Base-by-base conservation (phyloP, 2,888 invertebrate species). In the Eulithis testata region DNA sequence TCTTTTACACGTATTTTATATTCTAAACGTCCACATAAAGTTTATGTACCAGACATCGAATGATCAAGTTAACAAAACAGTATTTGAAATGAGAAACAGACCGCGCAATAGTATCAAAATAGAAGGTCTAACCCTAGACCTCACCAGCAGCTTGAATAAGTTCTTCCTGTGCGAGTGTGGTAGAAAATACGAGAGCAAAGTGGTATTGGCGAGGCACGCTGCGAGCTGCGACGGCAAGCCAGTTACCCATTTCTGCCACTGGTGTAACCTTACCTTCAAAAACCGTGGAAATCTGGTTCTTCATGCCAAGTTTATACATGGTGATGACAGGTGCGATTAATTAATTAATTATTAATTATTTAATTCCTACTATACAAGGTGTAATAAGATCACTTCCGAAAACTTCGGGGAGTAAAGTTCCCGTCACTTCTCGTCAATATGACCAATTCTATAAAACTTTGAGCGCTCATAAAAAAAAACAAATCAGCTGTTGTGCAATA, bases 181-280 rank as follows among this genome's bases (percentile, higher is more conserved):
- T 12, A 59, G 66, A 51, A 73, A 66, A 27, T 76, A 66, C 56
- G 1, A 6, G 36, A 51, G 49, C 6, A 69, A 71, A 54, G 6
- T 0, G 3, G 8, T 49, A 11, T 31, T 74, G 7, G n/a, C 51
- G 9, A 56, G 60, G n/a, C 73, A 71, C 52, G 3, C 60, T 14
- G n/a, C 4, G 8, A 37, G 11, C 2, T 71, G 71, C 49, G 36
- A 11, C 8, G 70, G 68, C 0, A 36, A 12, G 8, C 31, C 14
- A 43, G 12, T 53, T 1, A 67, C 37, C 56, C 56, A 63, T 37
- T 44, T 2, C 50, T 82, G 83, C 45, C 65, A 43, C 4, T 80
- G 78, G 78, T 82, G 82, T 55, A 73, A 74, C 4, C 45, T 80
- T n/a, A 47, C 56, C 8, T 82, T 83, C 52, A 74, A 68, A 59